Evolutionary conservation across 1,140 invertebrate species (phyloP), one percentile per base, ranked within the genome.

Genomic region (Limonius californicus): DNA sequence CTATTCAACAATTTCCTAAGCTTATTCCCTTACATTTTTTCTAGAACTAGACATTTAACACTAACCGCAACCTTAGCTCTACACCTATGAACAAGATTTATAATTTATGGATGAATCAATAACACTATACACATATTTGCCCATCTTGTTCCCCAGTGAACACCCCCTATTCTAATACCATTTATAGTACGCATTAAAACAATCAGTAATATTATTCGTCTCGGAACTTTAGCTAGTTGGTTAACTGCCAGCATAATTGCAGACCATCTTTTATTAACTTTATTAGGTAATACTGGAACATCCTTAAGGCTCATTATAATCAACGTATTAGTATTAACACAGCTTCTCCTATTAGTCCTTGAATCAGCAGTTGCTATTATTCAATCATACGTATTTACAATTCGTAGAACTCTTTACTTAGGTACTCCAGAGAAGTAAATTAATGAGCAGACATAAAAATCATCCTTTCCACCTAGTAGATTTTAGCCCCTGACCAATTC

Each of bases 21-120:
- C 12, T 73, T 87, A 79, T 83, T 86, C 43, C 81, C 85, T 2
- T 87, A 85, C 79, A 84, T 87, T 80, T 87, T 87, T 79, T 84
- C 83, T 9, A 74, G 72, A 65, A 79, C 83, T 63, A 84, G 81
- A 18, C 84, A 87, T 74, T 64, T 86, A 79, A 69, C 66, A 30
- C 67, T 85, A 72, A 82, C 80, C 27, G 65, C 87, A 74, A 65
- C 75, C 1, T 64, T 86, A 66, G 77, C 81, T 3, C 69, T 87
- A 69, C 76, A 80, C 1, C 64, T 87, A 71, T 87, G 85, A 85
- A 59, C 85, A 70, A 74, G 69, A 69, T 82, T 85, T 74, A 85
- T 87, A 79, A 59, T 84, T 32, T 81, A 75, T 73, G 78, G 78
- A 32, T 84, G 81, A 82, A 69, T 81, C 68, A 82, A 79, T 77